Base-by-base conservation (phyloP, 53 echinoderm and acorn worm genomes). In the Luidia sarsii region DNA sequence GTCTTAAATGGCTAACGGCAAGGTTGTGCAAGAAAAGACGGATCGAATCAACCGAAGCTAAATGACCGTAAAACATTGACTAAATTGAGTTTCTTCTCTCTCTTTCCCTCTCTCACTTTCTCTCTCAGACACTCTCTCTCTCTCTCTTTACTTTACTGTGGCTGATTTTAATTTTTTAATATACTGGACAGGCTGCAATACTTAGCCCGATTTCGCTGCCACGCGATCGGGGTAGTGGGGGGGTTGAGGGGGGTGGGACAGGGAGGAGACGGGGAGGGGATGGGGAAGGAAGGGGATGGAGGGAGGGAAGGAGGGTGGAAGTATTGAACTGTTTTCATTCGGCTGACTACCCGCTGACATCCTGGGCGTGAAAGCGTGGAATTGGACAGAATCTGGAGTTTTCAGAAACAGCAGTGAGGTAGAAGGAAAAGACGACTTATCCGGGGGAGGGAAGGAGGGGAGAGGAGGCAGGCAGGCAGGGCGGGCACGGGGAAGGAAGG, bases 361-460 rank as follows among this genome's bases (percentile, higher is more conserved):
- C 31, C 19, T 46, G 15, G 33, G 43, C 61, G 60, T 39, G 10
- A 59, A 22, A 59, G 77, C 77, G 77, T 77, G 77, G 77, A 60
- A 77, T 77, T 61, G 31, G 77, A 31, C 65, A 35, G 48, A 24
- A 77, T 46, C 46, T 33, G 15, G 16, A 18, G 61, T 77, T 77
- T 67, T 77, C 59, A 77, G 59, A 59, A 77, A 46, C 45, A 7
- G 10, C 77, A 43, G 29, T 77, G 60, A 61, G 18, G 77, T 77
- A 77, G 77, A 77, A 77, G 57, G 19, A 22, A 0, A 32, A 65
- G n/a, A 57, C 25, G 60, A 60, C n/a, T n/a, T n/a, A n/a, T n/a
- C n/a, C 45, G 3, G 10, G 60, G 30, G 29, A 60, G 60, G 46
- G 18, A 61, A 60, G 61, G 77, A 77, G 61, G 57, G 19, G 11